Percentiles rank a stretch among this genome's conserved stretches.
phyloP scores from a whole-genome alignment of 2,797 vertebrate species.

The Sorex maritimensis region DNA sequence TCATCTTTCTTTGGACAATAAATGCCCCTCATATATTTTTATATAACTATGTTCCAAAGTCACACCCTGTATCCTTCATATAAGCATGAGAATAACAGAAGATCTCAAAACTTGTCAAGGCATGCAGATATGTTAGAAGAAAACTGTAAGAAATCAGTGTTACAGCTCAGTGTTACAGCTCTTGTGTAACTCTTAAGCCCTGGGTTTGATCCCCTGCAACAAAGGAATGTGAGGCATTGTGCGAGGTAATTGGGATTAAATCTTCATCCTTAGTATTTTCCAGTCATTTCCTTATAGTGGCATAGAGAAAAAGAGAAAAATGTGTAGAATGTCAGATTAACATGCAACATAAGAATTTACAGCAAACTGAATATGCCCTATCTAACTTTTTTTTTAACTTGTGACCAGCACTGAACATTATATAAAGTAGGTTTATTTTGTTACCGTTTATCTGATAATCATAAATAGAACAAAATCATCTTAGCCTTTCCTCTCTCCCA shows the following conservation, averaged over 20 bases:
- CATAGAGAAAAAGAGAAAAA: conserved; percentile 20
- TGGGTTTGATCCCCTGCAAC: no score
- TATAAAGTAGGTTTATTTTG: conserved; percentile 7
- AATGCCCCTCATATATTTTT: conserved; percentile 18
- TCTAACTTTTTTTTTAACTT: conserved; percentile 49
- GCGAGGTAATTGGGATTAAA: neutral
- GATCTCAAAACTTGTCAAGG: conserved; percentile 8
- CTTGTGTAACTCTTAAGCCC: no score
- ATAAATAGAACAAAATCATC: neutral
- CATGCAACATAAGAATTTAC: neutral
- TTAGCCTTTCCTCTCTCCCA: neutral
- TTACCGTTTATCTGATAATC: conserved; percentile 40
- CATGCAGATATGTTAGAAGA: neutral
- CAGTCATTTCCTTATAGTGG: conserved; percentile 32
- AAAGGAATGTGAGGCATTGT: neutral
- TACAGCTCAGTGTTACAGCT: no score
- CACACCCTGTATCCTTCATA: neutral
- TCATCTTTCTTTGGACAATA: conserved; percentile 39
- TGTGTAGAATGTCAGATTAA: neutral
- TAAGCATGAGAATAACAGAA: neutral
- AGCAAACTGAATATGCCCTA: neutral
- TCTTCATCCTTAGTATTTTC: conserved; percentile 42
- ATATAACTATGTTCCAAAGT: neutral
- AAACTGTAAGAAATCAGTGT: no score
- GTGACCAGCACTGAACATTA: conserved; percentile 61